Evolutionary conservation across 2,888 invertebrate species (phyloP), one percentile per base, ranked within the genome.

Genomic region (Nomada fucata): DNA sequence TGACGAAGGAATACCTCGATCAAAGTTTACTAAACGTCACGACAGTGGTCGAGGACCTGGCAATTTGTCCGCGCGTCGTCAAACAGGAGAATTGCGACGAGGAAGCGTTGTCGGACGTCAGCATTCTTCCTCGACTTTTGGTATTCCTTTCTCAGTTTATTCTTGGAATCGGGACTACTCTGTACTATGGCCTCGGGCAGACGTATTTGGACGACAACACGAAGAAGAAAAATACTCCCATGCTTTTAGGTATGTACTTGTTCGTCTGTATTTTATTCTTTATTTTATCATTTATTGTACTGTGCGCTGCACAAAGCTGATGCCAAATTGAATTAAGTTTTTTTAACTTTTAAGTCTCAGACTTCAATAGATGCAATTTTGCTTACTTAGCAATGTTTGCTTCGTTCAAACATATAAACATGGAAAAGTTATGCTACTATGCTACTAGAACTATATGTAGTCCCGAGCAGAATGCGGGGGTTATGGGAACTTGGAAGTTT

Each of bases 181-280:
- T 96, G 47, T 96, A 96, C 91, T 96, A 95, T 90, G 95, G 96
- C 0, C 92, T 96, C 59, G 96, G 96, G 0, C 95, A 96, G 90
- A 95, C 96, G 0, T 96, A 96, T 90, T 91, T 96, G 86, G 96
- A 96, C 90, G 96, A 96, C 88, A 96, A 96, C 86, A 95, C 96
- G 0, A 95, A 96, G 89, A 96, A 96, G 89, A 95, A 95, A 20
- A 95, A 95, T 85, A 95, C 96, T 0, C 96, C 96, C 0, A 92
- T 96, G 87, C 94, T 96, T 86, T 91, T 96, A 79, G 95, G 95
- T 95, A 91, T 89, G 90, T 53, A 26, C 68, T 20, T 20, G 20
- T 10, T n/a, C 3, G 2, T 23, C 2, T 57, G 13, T 13, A 13
- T 13, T 57, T 23, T 23, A 23, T 15, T 10, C 2, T 53, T 53